These are phyloP conservation scores for Aporophyla nigra DNA, from an alignment of 2,888 invertebrate genomes.

Conservation along the genomic window DNA sequence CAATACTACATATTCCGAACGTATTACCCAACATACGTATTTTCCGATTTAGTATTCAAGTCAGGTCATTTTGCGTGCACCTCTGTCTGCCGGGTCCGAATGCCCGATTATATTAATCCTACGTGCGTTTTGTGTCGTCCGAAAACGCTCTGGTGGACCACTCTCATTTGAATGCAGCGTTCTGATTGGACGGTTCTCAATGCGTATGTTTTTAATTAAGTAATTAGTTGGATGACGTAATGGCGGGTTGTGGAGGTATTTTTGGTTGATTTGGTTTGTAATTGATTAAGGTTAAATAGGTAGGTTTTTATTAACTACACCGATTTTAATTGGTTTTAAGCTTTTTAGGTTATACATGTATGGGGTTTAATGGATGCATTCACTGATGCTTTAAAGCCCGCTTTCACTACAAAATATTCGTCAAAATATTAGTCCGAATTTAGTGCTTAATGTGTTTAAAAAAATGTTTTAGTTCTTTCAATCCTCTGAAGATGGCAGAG, in stretches of 20 bases:
- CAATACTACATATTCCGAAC: conserved; percentile 61
- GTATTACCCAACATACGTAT: conserved; percentile 59
- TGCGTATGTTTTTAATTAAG: conserved; percentile 66
- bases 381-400: background rate
- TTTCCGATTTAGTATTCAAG: conserved; percentile 84
- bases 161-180: conserved; percentile 62
- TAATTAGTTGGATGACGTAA: conserved; percentile 63
- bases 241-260: conserved; percentile 31
- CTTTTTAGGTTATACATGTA: background rate
- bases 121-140: conserved; percentile 82
- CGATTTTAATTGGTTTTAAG: background rate
- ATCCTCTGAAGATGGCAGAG: too few relatives aligned
- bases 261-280: conserved; percentile 35
- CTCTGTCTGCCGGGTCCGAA: conserved; percentile 78
- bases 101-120: conserved; percentile 84
- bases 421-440: too few relatives aligned
- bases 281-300: conserved; percentile 13
- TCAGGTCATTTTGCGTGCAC: conserved; percentile 78
- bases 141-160: conserved; percentile 69
- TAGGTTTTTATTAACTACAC: background rate
- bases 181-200: conserved; percentile 70
- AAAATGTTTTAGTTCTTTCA: background rate
- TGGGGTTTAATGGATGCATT: background rate
- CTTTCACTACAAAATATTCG: background rate
- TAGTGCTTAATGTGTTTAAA: too few relatives aligned